A percentile compares a stretch with the other conserved stretches of the same genome.
phyloP scores from a whole-genome alignment of 2,888 invertebrate genomes.

The Cynaeus angustus region DNA sequence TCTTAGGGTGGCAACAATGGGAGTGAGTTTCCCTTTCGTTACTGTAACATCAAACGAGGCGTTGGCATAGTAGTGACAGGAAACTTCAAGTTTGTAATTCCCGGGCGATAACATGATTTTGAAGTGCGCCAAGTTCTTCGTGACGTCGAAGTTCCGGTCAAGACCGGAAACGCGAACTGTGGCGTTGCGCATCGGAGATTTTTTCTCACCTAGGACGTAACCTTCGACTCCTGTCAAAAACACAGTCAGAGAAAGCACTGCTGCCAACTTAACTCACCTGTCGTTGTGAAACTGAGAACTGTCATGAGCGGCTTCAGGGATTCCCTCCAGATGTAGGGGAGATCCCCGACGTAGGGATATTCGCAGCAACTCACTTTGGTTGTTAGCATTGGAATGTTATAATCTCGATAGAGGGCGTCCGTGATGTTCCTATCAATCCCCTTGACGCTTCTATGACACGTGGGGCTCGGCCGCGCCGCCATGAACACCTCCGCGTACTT shows the following conservation, averaged over 20 bases:
- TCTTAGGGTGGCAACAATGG: conserved; percentile 64
- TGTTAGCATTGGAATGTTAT: conserved; percentile 79
- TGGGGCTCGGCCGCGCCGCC: not conserved
- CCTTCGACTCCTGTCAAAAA: conserved; percentile 78
- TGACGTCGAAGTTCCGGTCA: conserved; percentile 76
- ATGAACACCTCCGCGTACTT: conserved; percentile 67
- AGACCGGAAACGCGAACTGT: conserved; percentile 79
- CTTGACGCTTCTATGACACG: conserved; percentile 25
- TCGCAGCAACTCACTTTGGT: conserved; percentile 88
- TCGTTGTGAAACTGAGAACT: conserved; percentile 77
- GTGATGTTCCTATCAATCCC: conserved; percentile 70
- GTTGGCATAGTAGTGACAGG: conserved; percentile 77
- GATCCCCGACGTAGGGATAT: conserved; percentile 80
- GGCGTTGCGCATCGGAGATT: conserved; percentile 81
- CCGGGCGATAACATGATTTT: conserved; percentile 83
- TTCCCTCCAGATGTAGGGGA: conserved; percentile 84
- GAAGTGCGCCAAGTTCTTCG: conserved; percentile 82
- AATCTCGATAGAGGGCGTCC: conserved; percentile 77
- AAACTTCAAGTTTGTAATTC: conserved; percentile 77
- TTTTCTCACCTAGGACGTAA: conserved; percentile 78
- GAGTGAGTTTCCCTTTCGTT: conserved; percentile 67
- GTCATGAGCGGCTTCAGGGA: conserved; percentile 79
- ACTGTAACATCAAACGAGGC: conserved; percentile 72
- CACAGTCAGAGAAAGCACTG: conserved; percentile 1
- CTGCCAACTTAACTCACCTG: conserved; percentile 71